A percentile compares a stretch with the other conserved stretches of the same genome.
Evolutionary conservation across 2,113 vertebrate species (phyloP).

Genomic region (Capreolus pygargus): DNA sequence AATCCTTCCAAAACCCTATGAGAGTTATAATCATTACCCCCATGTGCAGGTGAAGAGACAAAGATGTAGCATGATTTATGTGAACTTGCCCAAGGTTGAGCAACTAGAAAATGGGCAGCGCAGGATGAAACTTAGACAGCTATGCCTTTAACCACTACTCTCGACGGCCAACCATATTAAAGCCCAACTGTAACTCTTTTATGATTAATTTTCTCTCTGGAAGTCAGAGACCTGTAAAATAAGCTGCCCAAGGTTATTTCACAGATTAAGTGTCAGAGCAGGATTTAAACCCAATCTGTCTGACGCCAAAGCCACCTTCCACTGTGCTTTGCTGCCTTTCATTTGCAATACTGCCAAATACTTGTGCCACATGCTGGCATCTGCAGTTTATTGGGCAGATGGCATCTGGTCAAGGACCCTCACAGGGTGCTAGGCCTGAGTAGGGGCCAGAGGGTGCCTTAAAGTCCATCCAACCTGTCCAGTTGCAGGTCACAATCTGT

Average conservation of each 20-base stretch:
- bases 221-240: conserved; percentile 48
- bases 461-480: no score
- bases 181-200: background rate
- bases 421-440: background rate
- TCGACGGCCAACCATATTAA: background rate
- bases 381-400: background rate
- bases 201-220: conserved; percentile 43
- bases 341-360: background rate
- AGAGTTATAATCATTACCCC: background rate
- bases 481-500: background rate
- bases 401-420: background rate
- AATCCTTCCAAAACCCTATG: background rate
- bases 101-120: background rate
- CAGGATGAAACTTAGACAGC: background rate
- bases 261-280: conserved; percentile 48
- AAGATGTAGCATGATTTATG: background rate
- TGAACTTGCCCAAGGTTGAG: background rate
- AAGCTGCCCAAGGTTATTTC: conserved; percentile 35
- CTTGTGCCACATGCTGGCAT: background rate
- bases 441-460: background rate
- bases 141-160: background rate
- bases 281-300: conserved; percentile 44
- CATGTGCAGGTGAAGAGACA: background rate
- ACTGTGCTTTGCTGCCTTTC: background rate
- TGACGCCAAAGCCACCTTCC: background rate